phyloP scores from a whole-genome alignment of 1,140 invertebrate species.

The Capitella teleta region DNA sequence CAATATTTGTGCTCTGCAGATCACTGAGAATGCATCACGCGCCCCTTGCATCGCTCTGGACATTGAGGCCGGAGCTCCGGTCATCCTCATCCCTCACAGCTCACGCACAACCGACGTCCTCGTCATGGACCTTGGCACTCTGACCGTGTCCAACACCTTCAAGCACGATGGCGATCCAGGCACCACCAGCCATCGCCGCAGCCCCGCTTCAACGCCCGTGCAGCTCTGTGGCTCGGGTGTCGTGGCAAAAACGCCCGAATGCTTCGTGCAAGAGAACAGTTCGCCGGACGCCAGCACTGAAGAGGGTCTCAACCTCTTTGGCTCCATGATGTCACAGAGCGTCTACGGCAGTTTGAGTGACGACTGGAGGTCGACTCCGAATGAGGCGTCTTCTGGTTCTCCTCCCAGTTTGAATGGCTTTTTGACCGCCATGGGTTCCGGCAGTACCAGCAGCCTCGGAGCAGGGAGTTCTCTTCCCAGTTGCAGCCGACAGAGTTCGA shows the following conservation, averaged over 20 bases:
- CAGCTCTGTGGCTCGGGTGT: not conserved
- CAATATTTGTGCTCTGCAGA: constrained; percentile 15
- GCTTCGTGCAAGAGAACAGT: too few species aligned
- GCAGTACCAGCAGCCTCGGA: not conserved
- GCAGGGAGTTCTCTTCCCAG: too few species aligned
- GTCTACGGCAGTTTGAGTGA: constrained; percentile 32
- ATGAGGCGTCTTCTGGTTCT: not conserved
- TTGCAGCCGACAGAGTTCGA: not conserved
- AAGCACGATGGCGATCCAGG: constrained; percentile 26
- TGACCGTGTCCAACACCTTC: constrained; percentile 64
- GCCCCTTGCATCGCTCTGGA: constrained; percentile 52
- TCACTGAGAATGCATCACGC: constrained; percentile 30
- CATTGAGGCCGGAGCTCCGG: constrained; percentile 64
- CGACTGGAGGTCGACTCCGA: constrained; percentile 13
- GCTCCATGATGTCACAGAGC: constrained; percentile 29
- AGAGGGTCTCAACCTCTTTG: not conserved
- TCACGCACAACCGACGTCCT: constrained; percentile 66
- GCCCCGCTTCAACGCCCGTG: not conserved
- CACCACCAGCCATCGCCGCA: constrained; percentile 12
- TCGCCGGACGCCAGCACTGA: not conserved
- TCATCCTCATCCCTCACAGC: constrained; percentile 76
- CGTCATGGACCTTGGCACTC: constrained; percentile 67
- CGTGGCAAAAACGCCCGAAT: not conserved
- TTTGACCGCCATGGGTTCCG: not conserved
- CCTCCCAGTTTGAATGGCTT: not conserved